Base-by-base conservation (phyloP, 2,797 vertebrate species). In the Brachyalestes nurse region DNA sequence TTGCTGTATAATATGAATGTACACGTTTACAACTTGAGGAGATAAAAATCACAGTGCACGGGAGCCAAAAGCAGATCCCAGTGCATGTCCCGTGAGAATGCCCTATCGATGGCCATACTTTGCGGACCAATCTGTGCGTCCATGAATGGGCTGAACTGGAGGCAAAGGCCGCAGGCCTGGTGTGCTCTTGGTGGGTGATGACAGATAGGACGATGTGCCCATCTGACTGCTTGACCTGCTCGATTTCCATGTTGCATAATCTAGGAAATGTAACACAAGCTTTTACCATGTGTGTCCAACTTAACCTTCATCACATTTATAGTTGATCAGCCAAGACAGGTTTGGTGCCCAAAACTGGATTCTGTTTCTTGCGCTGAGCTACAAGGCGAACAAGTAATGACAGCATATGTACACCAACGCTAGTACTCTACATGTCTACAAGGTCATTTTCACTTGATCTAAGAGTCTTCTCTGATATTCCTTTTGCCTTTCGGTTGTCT, bases 81-180 rank as follows among this genome's bases (percentile, higher is more conserved):
- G 58, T 40, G 83, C n/a, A 14, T 69, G 80, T 55, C 82, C 86
- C 82, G 94, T 73, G 7, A 25, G 23, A 21, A 40, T 3, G 49
- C 49, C 19, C 65, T 97, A 99, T 81, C 95, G 94, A 87, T 96
- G 96, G 79, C 96, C 95, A 0, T 99, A 99, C 91, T 99, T 99
- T 85, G 98, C 96, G 1, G 94, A 88, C 98, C 98, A 99, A 90
- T 99, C 98, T 40, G 96, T 96, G 87, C 98, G 94, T 82, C 98
- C 97, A 0, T 98, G 97, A 65, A 99, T 92, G 0, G 97, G 94
- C 88, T 96, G 95, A 14, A 95, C 84, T 0, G 94, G 86, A 25
- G 96, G 95, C 40, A 89, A 89, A 0, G 96, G 93, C 87, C 95
- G 78, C 34, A 95, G 69, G 42, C 93, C 91, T 0, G 95, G 87